phyloP scores from a whole-genome alignment of 2,888 invertebrate genomes.

The Scrobipalpa costella region DNA sequence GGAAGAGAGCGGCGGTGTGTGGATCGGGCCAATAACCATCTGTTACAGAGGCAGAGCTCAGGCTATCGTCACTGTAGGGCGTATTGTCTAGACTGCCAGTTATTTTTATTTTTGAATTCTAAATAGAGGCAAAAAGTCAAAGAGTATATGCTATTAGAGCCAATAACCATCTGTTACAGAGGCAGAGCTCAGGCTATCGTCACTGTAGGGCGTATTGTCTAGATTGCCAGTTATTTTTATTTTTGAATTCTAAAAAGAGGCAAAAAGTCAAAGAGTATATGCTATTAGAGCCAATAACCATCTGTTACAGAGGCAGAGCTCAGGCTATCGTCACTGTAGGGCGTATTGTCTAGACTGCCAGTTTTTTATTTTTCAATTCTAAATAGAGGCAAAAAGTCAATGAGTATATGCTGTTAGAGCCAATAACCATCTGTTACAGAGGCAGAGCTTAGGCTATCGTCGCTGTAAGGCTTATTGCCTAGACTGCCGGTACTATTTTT shows the following conservation, averaged over 20 bases:
- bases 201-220: not conserved
- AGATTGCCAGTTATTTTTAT: no score
- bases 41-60: constrained; percentile 1
- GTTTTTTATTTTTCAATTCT: no score
- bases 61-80: not conserved
- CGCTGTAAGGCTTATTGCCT: not conserved
- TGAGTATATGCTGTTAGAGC: no score
- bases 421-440: constrained; percentile 1
- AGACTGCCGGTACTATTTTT: no score
- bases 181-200: not conserved
- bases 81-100: no score
- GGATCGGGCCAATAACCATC: not conserved
- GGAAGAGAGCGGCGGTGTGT: constrained; percentile 33
- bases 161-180: constrained; percentile 5
- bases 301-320: constrained; percentile 1
- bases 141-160: not conserved
- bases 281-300: not conserved
- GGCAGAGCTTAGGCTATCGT: not conserved
- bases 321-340: not conserved
- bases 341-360: no score
- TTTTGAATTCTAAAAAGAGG: no score
- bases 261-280: no score
- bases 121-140: no score
- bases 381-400: no score
- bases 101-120: no score